Evolutionary conservation across 2,113 vertebrate species (phyloP), one percentile per base, ranked within the genome.

Genomic region (Corythaixoides concolor): DNA sequence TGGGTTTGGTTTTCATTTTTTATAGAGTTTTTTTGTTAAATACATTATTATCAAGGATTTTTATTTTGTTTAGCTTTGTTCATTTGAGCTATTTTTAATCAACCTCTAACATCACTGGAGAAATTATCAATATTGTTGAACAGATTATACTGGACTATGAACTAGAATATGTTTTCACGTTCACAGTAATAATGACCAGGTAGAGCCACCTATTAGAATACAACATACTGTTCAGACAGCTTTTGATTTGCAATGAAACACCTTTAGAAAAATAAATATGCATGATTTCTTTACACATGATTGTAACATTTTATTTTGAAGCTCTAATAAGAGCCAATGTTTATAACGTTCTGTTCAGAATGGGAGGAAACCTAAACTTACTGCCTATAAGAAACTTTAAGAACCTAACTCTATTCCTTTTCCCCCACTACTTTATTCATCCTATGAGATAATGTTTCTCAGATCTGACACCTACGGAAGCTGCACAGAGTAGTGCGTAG

Each of bases 1-100:
- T 20, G 2, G 5, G 0, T 30, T 16, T 0, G 3, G 2, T 32
- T n/a, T 26, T 11, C 20, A 8, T 4, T 21, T 35, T 64, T 24
- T 18, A 15, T 39, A 5, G 4, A n/a, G 26, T 56, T 19, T 37
- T 47, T 7, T 41, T 0, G 21, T 63, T 50, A 49, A 73, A 58
- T 20, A 30, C 3, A 9, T 58, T 53, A 58, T 18, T 68, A 43
- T 13, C 2, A 59, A 41, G 8, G 5, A n/a, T 17, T 49, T 77
- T 76, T 73, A 37, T 72, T 39, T 72, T 59, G 2, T 8, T 52
- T 76, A 76, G 1, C 2, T 80, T 88, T 68, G 5, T 9, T 67
- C 1, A 13, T 72, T 62, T 68, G 16, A 68, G 20, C 3, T 55
- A n/a, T 15, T 73, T 91, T 77, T 32, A 59, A 62, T 59, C 9